Evolutionary conservation across 2,113 vertebrate genomes (phyloP).

Genomic region (Hipposideros armiger): DNA sequence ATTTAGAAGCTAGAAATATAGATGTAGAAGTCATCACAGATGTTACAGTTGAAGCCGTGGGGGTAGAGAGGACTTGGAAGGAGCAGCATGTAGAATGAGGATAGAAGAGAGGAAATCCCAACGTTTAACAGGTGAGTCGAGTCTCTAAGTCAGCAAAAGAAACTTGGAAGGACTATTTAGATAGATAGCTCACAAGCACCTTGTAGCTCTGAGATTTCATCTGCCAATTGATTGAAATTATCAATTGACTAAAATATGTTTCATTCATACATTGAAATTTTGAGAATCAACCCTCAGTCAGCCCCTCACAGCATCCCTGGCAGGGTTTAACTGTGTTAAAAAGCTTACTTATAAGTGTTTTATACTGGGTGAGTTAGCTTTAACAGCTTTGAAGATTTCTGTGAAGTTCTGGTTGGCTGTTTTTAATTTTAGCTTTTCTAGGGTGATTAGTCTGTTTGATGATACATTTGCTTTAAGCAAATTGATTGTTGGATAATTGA

Average conservation of each 20-base stretch:
- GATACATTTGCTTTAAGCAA: not conserved
- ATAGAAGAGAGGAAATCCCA: not conserved
- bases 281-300: not conserved
- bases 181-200: not conserved
- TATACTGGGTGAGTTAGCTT: not conserved
- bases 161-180: not conserved
- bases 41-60: constrained; percentile 24
- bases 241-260: not conserved
- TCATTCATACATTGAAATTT: not conserved
- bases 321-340: not conserved
- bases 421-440: not conserved
- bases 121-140: not conserved
- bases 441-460: not conserved
- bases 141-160: not conserved
- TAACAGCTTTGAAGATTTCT: not conserved
- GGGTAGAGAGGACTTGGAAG: constrained; percentile 34
- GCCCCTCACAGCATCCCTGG: rapidly evolving
- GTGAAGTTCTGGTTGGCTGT: not conserved
- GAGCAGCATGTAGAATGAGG: not conserved
- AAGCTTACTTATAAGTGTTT: not conserved
- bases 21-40: constrained; percentile 5
- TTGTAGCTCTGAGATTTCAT: not conserved
- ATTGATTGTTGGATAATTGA: not conserved
- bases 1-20: constrained; percentile 51
- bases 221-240: not conserved